phyloP scores from a whole-genome alignment of 1,140 invertebrate genomes.

The Bombyx mori region DNA sequence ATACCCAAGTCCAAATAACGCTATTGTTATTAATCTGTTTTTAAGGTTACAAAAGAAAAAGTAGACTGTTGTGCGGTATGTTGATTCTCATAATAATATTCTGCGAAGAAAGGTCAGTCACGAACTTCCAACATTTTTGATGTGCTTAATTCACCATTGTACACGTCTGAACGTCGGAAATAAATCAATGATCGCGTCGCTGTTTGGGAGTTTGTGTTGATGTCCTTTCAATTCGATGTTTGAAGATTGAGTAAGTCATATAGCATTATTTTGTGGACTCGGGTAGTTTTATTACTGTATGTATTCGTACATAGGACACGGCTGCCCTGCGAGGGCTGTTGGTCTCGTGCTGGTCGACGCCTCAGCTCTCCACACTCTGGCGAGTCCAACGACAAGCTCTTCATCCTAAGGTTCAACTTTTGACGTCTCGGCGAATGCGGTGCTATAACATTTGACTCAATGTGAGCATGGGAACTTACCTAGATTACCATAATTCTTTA shows the following conservation, averaged over 20 bases:
- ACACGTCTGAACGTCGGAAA: no score
- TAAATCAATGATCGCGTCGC: no score
- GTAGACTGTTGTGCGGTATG: no score
- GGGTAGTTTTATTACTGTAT: slow-evolving; percentile 29
- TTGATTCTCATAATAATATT: no score
- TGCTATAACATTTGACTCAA: slow-evolving; percentile 76
- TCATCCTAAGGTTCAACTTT: slow-evolving; percentile 97
- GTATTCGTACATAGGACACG: slow-evolving; percentile 61
- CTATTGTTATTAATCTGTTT: slow-evolving; percentile 1
- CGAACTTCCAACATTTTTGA: no score
- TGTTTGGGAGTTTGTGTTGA: no score
- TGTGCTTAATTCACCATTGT: no score
- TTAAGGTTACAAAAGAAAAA: no score
- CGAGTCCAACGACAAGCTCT: slow-evolving; percentile 95
- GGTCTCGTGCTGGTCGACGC: slow-evolving; percentile 72
- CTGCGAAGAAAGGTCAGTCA: no score
- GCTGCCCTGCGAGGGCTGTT: slow-evolving; percentile 53
- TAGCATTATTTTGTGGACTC: slow-evolving; percentile 41
- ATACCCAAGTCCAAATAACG: slow-evolving; percentile 47
- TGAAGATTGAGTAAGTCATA: no score
- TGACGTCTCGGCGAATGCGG: slow-evolving; percentile 95
- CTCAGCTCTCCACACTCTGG: slow-evolving; percentile 92
- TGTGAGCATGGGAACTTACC: slow-evolving; percentile 30
- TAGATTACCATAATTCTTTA: no score
- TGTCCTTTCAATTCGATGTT: no score